phyloP scores from a whole-genome alignment of 2,888 invertebrate species.

The Frankliniella intonsa region DNA sequence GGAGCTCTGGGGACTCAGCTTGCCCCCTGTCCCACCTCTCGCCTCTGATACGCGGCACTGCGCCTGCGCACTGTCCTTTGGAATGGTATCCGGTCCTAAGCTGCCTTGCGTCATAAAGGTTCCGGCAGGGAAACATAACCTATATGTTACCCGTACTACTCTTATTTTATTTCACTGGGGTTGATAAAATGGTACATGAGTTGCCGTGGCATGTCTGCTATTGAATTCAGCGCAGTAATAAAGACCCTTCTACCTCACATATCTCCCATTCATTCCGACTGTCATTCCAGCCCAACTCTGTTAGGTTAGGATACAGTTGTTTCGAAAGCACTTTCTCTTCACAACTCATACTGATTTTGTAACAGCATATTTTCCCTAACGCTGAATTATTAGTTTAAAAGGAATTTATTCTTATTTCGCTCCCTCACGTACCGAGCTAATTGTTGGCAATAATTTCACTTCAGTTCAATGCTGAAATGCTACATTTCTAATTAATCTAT shows the following conservation, averaged over 20 bases:
- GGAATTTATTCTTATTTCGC: no score
- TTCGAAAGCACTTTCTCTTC: conserved; percentile 6
- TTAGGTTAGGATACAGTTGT: neutral
- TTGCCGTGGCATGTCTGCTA: neutral
- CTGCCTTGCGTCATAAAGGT: conserved; percentile 13
- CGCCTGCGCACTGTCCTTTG: conserved; percentile 40
- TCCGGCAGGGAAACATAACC: conserved; percentile 17
- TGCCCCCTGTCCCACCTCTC: conserved; percentile 41
- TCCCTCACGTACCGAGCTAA: no score
- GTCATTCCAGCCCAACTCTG: neutral
- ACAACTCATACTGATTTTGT: no score
- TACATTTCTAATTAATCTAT: neutral
- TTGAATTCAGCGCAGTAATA: conserved; percentile 25
- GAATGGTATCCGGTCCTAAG: neutral
- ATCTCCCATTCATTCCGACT: neutral
- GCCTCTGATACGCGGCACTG: conserved; percentile 41
- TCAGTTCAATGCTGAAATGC: neutral
- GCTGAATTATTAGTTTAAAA: no score
- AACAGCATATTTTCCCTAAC: no score
- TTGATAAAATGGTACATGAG: no score
- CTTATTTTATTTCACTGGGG: no score
- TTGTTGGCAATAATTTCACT: no score
- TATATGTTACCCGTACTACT: neutral
- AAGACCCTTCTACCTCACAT: neutral
- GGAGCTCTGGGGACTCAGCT: conserved; percentile 42